Conservation (phyloP, 2,797 vertebrate species). For the Echeneis naucrates region DNA sequence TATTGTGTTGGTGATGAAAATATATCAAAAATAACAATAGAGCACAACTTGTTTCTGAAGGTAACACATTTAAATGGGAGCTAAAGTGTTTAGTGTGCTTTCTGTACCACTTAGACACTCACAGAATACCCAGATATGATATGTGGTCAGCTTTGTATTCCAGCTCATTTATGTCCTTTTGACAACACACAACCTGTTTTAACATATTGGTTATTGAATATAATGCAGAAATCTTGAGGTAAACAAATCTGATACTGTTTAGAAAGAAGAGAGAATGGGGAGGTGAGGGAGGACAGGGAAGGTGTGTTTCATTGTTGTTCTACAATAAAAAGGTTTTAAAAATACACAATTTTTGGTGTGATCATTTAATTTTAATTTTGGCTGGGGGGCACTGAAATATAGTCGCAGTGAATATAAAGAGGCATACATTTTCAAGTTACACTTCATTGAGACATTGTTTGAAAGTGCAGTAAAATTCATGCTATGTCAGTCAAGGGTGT, state of each 20-base stretch:
- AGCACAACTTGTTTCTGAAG: no score
- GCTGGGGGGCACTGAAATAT: conserved; percentile 41
- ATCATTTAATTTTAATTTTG: conserved; percentile 68
- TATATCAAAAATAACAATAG: no score
- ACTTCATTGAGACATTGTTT: conserved; percentile 69
- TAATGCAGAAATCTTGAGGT: conserved; percentile 56
- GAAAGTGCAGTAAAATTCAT: conserved; percentile 68
- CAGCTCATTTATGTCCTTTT: background rate
- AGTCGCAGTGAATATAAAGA: conserved; percentile 42
- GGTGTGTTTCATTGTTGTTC: conserved; percentile 69
- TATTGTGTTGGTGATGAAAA: no score
- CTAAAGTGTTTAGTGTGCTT: no score
- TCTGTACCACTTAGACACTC: background rate
- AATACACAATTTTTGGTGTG: conserved; percentile 63
- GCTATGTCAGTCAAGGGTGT: conserved; percentile 65
- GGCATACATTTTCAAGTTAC: conserved; percentile 64
- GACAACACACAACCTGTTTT: conserved; percentile 4
- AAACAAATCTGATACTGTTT: conserved; percentile 54
- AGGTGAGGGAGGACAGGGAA: conserved; percentile 31
- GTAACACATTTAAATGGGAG: no score
- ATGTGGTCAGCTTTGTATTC: background rate
- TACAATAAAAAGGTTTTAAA: conserved; percentile 57
- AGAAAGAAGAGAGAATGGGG: conserved; percentile 32
- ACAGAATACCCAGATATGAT: background rate
- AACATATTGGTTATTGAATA: conserved; percentile 30